Conservation (phyloP, 2,113 vertebrate species). For the Gobio gobio region DNA sequence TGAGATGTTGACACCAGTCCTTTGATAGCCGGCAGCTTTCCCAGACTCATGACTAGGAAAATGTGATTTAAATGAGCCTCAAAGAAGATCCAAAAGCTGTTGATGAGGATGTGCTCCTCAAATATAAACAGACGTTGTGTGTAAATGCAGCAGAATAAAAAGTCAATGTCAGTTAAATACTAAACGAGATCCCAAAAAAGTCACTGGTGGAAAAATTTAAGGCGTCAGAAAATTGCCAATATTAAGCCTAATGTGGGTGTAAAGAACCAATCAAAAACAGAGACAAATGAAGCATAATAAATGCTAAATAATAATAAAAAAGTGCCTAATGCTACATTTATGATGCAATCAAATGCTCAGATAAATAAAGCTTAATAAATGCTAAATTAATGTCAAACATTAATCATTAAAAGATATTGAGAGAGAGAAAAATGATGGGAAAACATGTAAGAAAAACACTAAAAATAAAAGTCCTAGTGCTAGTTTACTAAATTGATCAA, state of each 20-base stretch:
- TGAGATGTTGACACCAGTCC: slow-evolving; percentile 87
- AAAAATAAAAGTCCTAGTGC: not conserved
- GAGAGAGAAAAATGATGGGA: not conserved
- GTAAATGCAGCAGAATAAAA: not conserved
- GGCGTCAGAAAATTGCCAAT: not conserved
- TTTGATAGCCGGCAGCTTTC: slow-evolving; percentile 86
- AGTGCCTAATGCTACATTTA: too few relatives aligned
- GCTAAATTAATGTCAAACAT: not conserved
- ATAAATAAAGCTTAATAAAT: not conserved
- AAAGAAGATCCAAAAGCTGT: slow-evolving; percentile 21
- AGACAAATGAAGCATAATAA: too few relatives aligned
- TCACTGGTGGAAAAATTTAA: not conserved
- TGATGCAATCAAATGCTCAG: not conserved
- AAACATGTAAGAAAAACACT: not conserved
- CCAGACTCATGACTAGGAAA: slow-evolving; percentile 83
- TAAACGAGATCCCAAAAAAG: not conserved
- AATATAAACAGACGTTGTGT: not conserved
- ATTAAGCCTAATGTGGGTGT: not conserved
- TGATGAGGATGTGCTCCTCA: not conserved
- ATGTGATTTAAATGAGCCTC: not conserved
- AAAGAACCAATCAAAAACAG: too few relatives aligned
- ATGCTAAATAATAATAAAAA: too few relatives aligned
- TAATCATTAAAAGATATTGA: not conserved
- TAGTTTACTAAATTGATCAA: not conserved
- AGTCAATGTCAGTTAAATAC: not conserved